Evolutionary conservation across 2,797 vertebrate genomes (phyloP).

Genomic region (Staurois parvus): DNA sequence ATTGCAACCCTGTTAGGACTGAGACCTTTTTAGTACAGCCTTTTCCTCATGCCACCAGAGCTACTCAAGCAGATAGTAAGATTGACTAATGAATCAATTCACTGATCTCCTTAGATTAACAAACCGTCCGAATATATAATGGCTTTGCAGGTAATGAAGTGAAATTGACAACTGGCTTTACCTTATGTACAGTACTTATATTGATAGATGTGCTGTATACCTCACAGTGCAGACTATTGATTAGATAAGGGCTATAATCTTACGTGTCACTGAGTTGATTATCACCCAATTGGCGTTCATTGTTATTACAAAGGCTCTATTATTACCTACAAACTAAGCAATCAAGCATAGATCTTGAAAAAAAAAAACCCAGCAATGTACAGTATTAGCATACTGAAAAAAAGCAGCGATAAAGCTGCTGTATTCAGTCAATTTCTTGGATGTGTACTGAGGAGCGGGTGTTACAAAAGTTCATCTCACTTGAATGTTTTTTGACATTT

Average conservation of each 20-base stretch:
- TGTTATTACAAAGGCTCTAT: constrained; percentile 3
- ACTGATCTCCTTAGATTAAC: constrained; percentile 29
- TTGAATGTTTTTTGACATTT: too few species aligned
- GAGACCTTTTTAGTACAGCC: neutral
- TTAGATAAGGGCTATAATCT: neutral
- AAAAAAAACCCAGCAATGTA: neutral
- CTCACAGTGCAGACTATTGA: constrained; percentile 23
- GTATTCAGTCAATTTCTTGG: too few species aligned
- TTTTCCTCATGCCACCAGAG: neutral
- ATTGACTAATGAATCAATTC: constrained; percentile 19
- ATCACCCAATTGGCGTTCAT: neutral
- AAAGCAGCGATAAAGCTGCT: too few species aligned
- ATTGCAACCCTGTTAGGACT: too few species aligned
- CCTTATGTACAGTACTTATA: neutral
- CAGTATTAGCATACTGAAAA: too few species aligned
- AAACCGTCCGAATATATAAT: constrained; percentile 1
- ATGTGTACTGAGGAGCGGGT: too few species aligned
- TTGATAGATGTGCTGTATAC: neutral
- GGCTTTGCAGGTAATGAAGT: neutral
- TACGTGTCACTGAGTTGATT: neutral
- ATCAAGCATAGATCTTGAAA: neutral
- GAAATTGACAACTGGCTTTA: constrained; percentile 28
- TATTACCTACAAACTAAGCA: constrained; percentile 4
- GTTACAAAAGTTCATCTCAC: too few species aligned
- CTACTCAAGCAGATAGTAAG: neutral